Conservation (phyloP, 2,797 vertebrate genomes). For the Mus minutoides region DNA sequence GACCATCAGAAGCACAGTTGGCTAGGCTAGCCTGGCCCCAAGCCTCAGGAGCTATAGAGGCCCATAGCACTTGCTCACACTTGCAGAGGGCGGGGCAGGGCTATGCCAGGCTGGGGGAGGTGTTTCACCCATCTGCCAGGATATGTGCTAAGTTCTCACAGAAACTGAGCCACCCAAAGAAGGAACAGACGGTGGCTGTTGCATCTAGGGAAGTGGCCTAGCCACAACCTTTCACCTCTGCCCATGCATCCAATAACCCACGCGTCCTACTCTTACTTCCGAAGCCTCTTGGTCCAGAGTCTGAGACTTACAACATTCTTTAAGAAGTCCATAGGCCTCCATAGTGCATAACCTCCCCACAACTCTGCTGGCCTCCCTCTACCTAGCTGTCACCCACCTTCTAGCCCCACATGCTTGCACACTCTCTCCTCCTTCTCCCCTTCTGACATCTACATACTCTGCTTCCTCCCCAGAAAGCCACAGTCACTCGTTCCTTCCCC, state of each 20-base stretch:
- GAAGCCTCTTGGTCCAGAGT: background rate
- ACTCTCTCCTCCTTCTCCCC: background rate
- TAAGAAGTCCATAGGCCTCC: background rate
- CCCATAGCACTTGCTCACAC: rapidly evolving
- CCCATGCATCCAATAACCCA: background rate
- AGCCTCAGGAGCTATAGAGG: background rate
- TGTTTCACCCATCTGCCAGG: background rate
- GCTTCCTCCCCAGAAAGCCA: background rate
- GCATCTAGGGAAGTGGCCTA: background rate
- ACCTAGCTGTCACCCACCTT: background rate
- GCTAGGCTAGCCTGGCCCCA: background rate
- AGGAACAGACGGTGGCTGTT: background rate
- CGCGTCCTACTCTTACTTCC: background rate
- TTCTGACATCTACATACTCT: background rate
- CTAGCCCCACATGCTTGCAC: background rate
- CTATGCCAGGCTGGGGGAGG: background rate
- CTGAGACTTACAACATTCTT: background rate
- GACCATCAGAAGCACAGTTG: background rate
- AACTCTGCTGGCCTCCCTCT: background rate
- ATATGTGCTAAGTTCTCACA: background rate
- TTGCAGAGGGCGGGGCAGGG: background rate
- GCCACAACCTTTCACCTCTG: background rate
- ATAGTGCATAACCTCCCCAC: background rate
- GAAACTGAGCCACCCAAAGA: background rate
- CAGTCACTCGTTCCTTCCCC: background rate